Evolutionary conservation across 2,113 vertebrate genomes (phyloP).

Genomic region (Brachionichthys hirsutus): DNA sequence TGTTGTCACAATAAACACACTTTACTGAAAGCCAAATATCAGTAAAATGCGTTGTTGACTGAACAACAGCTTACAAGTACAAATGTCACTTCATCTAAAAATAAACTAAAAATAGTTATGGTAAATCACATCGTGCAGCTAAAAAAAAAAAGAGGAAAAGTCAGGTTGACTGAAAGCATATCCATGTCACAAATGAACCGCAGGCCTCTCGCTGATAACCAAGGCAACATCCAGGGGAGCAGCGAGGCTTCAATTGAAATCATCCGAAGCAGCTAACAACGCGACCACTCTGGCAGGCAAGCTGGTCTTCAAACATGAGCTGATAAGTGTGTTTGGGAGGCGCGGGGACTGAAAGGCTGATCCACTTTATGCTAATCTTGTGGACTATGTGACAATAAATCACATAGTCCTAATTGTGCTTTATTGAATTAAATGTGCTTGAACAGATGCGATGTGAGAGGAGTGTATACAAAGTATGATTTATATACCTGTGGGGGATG

Average conservation of each 20-base stretch:
- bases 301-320: constrained; percentile 63
- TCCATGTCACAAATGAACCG: constrained; percentile 45
- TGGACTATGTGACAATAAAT: constrained; percentile 51
- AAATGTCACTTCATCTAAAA: background rate
- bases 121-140: constrained; percentile 3
- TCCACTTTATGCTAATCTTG: constrained; percentile 50
- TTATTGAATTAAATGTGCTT: constrained; percentile 55
- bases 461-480: constrained; percentile 65
- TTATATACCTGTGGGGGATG: constrained; percentile 55
- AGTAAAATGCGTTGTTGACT: constrained; percentile 10
- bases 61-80: constrained; percentile 9
- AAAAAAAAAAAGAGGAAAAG: constrained; percentile 21
- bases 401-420: constrained; percentile 56
- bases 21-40: constrained; percentile 9
- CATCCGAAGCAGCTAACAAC: constrained; percentile 40
- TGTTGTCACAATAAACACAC: constrained; percentile 15
- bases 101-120: constrained; percentile 10
- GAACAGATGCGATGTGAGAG: constrained; percentile 52
- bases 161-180: constrained; percentile 50
- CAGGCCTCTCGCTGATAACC: constrained; percentile 36
- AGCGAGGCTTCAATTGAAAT: constrained; percentile 43
- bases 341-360: constrained; percentile 37
- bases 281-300: constrained; percentile 50
- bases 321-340: constrained; percentile 64
- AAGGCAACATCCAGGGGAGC: constrained; percentile 10